Conservation (phyloP, 2,888 invertebrate species). For the Spatulosminthurus flaviceps region DNA sequence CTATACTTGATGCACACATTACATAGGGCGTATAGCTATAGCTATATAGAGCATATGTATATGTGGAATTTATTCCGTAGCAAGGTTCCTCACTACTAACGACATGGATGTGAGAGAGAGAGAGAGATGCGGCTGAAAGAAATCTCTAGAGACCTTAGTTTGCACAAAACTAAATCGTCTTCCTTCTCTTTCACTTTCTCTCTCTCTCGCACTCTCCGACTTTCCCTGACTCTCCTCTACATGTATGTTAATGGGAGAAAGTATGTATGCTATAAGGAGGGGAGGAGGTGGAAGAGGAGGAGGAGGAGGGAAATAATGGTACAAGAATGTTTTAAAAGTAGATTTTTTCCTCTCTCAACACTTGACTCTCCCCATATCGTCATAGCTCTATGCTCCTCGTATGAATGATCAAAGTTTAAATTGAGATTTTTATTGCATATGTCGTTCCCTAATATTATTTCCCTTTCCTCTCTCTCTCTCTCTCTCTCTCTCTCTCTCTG, state of each 20-base stretch:
- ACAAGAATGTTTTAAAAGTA: background rate
- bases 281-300: background rate
- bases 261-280: background rate
- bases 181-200: background rate
- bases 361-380: background rate
- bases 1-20: too few species aligned
- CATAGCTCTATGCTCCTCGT: background rate
- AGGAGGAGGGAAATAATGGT: conserved; percentile 6
- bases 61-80: too few species aligned
- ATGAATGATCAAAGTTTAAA: conserved; percentile 50
- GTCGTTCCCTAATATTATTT: background rate
- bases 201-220: background rate
- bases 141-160: conserved; percentile 22
- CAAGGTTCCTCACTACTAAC: too few species aligned
- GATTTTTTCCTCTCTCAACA: conserved; percentile 11
- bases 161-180: conserved; percentile 20
- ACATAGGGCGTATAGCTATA: too few species aligned
- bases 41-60: too few species aligned
- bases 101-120: too few species aligned
- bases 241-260: background rate
- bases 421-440: conserved; percentile 47
- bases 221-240: background rate
- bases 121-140: background rate
- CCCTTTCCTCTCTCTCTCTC: background rate
- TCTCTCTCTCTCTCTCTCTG: background rate